These are phyloP conservation scores for Alaudala cheleensis DNA, from an alignment of 2,113 vertebrate genomes.

Conservation along the genomic window DNA sequence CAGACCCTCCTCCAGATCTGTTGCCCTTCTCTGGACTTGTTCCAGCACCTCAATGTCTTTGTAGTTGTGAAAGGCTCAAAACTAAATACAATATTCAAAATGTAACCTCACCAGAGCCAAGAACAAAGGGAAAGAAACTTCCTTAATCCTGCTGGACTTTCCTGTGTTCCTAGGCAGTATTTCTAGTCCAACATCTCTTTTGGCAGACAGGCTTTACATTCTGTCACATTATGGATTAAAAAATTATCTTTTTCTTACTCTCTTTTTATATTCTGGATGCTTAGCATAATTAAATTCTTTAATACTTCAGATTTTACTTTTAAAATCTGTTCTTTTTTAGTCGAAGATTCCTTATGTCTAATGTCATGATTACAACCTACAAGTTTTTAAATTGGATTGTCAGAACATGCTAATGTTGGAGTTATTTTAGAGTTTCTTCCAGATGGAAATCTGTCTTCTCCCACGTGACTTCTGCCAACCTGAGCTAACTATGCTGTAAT, in stretches of 20 bases:
- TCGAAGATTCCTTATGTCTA: background rate
- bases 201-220: background rate
- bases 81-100: background rate
- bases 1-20: background rate
- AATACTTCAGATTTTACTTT: background rate
- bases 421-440: background rate
- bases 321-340: background rate
- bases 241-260: background rate
- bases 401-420: background rate
- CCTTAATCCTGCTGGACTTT: background rate
- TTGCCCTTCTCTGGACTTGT: background rate
- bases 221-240: background rate
- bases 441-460: background rate
- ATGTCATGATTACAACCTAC: background rate
- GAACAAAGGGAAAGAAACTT: background rate
- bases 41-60: background rate
- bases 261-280: background rate
- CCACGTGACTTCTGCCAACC: background rate
- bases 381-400: background rate
- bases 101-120: background rate
- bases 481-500: background rate
- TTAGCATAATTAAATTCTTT: background rate
- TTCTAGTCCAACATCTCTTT: background rate
- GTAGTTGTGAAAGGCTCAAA: background rate
- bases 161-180: background rate